phyloP scores from a whole-genome alignment of 1,140 invertebrate species.

The Megalonaias nervosa region DNA sequence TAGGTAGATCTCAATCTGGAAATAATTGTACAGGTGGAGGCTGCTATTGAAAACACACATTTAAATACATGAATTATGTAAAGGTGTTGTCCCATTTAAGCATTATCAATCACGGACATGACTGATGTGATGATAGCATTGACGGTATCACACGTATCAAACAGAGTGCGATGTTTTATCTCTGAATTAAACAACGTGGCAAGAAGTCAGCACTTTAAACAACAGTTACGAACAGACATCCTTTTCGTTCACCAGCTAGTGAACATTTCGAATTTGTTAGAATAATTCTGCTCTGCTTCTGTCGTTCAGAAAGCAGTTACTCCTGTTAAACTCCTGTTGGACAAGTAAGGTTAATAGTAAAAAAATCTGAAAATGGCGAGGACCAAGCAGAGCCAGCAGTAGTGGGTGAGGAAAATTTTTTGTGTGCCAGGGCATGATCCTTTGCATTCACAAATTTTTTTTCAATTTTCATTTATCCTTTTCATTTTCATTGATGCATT shows the following conservation, averaged over 20 bases:
- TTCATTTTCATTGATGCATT: no score
- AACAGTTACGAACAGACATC: slow-evolving; percentile 8
- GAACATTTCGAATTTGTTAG: slow-evolving; percentile 17
- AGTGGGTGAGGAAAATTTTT: no score
- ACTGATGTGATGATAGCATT: slow-evolving; percentile 19
- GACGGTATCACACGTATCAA: slow-evolving; percentile 1
- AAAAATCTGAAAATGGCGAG: no score
- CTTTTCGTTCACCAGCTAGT: slow-evolving; percentile 25
- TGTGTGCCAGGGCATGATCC: no score
- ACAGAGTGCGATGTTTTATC: slow-evolving; percentile 10
- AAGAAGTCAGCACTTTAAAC: slow-evolving; percentile 15
- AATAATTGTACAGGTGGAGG: no score
- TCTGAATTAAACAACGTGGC: background rate
- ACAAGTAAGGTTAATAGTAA: no score
- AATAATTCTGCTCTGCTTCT: slow-evolving; percentile 25
- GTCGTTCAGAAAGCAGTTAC: slow-evolving; percentile 9
- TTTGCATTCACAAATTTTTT: no score
- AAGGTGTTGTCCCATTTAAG: background rate
- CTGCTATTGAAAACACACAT: background rate
- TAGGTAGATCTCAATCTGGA: no score
- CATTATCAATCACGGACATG: background rate
- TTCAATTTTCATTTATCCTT: no score
- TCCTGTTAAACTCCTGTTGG: no score
- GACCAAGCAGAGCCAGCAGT: no score
- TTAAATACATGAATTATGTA: background rate